Evolutionary conservation across 2,888 invertebrate genomes (phyloP), one percentile per base, ranked within the genome.

Genomic region (Himalopsyche japonica): DNA sequence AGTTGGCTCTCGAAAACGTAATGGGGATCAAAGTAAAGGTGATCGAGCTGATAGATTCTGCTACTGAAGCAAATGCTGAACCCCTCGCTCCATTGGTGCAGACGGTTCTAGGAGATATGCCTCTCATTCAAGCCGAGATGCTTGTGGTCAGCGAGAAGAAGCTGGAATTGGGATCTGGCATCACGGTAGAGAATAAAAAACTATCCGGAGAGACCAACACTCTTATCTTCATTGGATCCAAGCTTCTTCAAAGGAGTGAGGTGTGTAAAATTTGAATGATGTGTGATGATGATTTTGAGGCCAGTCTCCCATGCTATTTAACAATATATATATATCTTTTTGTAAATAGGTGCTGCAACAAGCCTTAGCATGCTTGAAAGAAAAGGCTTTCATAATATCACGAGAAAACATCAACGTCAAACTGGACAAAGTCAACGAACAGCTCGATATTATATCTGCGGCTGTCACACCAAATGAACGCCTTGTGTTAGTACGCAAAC

Each of bases 1-100:
- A 97, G 89, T 89, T 96, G 0, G 93, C 95, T 0, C 89, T 96
- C 0, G 97, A 97, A 89, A 97, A 97, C 88, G 89, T 93, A 0
- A 92, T 93, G 82, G 91, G 91, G 0, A 90, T 93, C 87, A 95
- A 95, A 91, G 92, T 95, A 0, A 95, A 93, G 89, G 90, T 90
- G 49, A 91, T 94, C 32, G 93, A 95, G 89, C 80, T 93, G 85
- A 88, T 90, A 87, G 93, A 93, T 79, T 91, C 91, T 43, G 92
- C 93, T 78, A 93, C 93, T 86, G 91, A 93, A 76, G 90, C 89
- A 6, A 91, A 92, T 80, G 90, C 89, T 8, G 88, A 91, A 83
- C 92, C 94, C 0, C 87, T 95, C 0, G 90, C 95, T 0, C 93
- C 93, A 3, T 87, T 91, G 15, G 91, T 97, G 7, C 89, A 91